Evolutionary conservation across 2,113 vertebrate species (phyloP), one percentile per base, ranked within the genome.

Genomic region (Pogonocichla stellata): DNA sequence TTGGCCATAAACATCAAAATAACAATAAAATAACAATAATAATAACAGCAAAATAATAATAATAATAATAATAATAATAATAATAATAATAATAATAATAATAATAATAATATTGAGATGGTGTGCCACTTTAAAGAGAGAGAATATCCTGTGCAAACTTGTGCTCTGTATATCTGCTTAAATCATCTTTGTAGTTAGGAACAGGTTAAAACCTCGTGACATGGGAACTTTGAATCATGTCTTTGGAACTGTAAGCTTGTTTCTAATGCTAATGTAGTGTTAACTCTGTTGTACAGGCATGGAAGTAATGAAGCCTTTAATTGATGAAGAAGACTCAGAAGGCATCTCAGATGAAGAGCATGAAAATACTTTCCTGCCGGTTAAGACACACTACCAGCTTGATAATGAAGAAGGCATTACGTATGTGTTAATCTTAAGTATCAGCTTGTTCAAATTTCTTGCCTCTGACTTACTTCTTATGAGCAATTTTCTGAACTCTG

Each of bases 241-340:
- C 31, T 42, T 86, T 15, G 57, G 50, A 67, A 43, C 7, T 62
- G 0, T 65, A 34, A 10, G 22, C 57, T 50, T 64, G 57, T 86
- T 92, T 54, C 20, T 91, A 70, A 45, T 24, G 24, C 19, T 88
- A 38, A 73, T 79, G 19, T 43, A 47, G 8, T 65, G 18, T 66
- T 88, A 69, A 80, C 85, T 94, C 83, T 94, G 5, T 92, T 94
- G 69, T 74, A 33, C 75, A 98, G 98, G 98, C 69, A 97, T 98
- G 98, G 98, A 98, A 86, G 98, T 98, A 67, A 98, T 98, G 98
- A 98, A 97, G 47, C 98, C 98, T 80, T 96, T 98, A 91, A 98
- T 98, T 78, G 98, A 96, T 82, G 97, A 98, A 38, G 97, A 98
- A 38, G 92, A 93, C 75, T 97, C 96, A 31, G 98, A 98, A 67